A percentile compares a stretch with the other conserved stretches of the same genome.
phyloP scores from a whole-genome alignment of 37 sponge, comb jelly and placozoan genomes.

The Mnemiopsis leidyi region DNA sequence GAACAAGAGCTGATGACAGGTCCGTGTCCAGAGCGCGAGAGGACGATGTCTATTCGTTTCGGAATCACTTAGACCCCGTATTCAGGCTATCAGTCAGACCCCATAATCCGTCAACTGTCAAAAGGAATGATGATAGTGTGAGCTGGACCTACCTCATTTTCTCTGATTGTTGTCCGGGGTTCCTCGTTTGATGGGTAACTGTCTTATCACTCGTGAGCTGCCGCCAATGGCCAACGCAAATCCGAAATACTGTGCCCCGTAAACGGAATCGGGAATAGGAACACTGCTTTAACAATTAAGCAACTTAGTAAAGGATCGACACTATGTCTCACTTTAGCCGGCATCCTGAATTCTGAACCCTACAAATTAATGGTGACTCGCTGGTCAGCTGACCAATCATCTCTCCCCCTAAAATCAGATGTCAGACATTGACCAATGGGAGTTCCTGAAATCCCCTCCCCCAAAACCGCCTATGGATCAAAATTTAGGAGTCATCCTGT shows the following conservation, averaged over 20 bases:
- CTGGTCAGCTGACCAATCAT: not conserved
- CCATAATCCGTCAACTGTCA: not conserved
- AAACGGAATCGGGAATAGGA: slow-evolving; percentile 59
- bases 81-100: not conserved
- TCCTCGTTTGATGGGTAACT: not conserved
- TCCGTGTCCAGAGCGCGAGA: not conserved
- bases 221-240: not conserved
- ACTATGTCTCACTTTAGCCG: slow-evolving; percentile 23
- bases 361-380: not conserved
- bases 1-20: not conserved
- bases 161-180: not conserved
- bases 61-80: not conserved
- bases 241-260: slow-evolving; percentile 41
- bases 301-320: slow-evolving; percentile 47
- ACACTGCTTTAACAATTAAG: slow-evolving; percentile 41
- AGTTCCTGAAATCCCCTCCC: not conserved
- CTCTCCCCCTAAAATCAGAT: not conserved
- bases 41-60: not conserved
- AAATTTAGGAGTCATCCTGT: slow-evolving; percentile 15
- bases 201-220: not conserved
- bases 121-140: not conserved
- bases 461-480: slow-evolving; percentile 56
- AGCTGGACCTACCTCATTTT: not conserved
- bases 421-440: not conserved
- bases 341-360: not conserved